Conservation (phyloP, 2,888 invertebrate species). For the Eupithecia inturbata region DNA sequence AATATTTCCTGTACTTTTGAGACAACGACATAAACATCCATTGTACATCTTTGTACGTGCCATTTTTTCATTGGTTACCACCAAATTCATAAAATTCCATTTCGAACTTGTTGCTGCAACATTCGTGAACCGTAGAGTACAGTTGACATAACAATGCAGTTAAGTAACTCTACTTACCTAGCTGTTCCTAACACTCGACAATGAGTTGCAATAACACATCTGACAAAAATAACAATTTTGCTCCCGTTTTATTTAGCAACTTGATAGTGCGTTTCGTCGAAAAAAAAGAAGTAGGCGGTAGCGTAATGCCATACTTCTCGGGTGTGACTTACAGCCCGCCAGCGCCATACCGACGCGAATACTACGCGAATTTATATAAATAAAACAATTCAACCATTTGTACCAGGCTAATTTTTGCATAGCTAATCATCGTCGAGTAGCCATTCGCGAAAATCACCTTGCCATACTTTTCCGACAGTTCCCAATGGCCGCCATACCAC, state of each 20-base stretch:
- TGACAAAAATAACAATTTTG: slow-evolving; percentile 43
- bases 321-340: too few species aligned
- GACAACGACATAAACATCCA: background rate
- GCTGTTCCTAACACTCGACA: slow-evolving; percentile 36
- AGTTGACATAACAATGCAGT: slow-evolving; percentile 28
- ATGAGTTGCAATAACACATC: slow-evolving; percentile 35
- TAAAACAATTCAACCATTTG: too few species aligned
- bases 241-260: slow-evolving; percentile 30
- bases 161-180: slow-evolving; percentile 2
- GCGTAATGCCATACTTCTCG: too few species aligned
- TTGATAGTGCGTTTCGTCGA: slow-evolving; percentile 16
- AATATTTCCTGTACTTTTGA: background rate
- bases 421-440: too few species aligned
- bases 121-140: slow-evolving; percentile 21
- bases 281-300: too few species aligned
- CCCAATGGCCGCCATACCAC: too few species aligned
- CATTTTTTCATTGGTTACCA: background rate
- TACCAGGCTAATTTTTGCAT: too few species aligned
- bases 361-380: too few species aligned
- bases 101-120: slow-evolving; percentile 9
- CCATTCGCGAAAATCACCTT: too few species aligned
- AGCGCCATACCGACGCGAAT: too few species aligned
- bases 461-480: too few species aligned
- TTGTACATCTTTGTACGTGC: background rate
- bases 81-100: slow-evolving; percentile 4